These are phyloP conservation scores for Coelopa pilipes DNA, from an alignment of 2,888 invertebrate genomes.

Conservation along the genomic window DNA sequence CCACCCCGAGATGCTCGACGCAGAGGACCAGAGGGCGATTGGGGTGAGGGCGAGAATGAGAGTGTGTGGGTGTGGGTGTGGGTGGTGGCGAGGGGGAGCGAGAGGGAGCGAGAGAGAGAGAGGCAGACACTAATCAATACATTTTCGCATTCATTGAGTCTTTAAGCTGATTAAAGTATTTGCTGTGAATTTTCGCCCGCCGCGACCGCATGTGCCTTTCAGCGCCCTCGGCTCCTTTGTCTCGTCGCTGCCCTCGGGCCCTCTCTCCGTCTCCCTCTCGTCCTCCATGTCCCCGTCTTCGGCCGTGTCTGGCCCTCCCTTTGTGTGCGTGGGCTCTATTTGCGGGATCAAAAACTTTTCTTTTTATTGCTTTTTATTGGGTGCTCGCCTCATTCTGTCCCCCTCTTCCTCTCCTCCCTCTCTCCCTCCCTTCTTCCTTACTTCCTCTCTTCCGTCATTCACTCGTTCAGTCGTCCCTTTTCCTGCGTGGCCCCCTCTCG, in stretches of 20 bases:
- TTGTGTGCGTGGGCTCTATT: constrained; percentile 9
- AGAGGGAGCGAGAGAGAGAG: background rate
- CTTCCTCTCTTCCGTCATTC: background rate
- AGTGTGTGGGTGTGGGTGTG: too few species aligned
- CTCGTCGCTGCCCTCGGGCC: background rate
- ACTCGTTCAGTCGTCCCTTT: background rate
- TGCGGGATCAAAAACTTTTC: constrained; percentile 16
- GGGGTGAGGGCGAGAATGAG: too few species aligned
- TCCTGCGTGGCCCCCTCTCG: background rate
- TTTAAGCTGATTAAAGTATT: constrained; percentile 62
- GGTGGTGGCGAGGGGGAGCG: background rate
- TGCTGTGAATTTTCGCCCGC: constrained; percentile 38
- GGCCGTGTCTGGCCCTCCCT: too few species aligned
- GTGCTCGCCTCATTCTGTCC: background rate
- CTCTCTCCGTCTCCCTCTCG: background rate
- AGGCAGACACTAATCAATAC: constrained; percentile 46
- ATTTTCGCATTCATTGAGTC: constrained; percentile 49
- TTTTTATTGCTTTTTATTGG: constrained; percentile 21
- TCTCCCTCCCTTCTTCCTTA: background rate
- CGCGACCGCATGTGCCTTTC: background rate
- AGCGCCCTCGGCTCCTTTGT: too few species aligned
- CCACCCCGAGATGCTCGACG: too few species aligned
- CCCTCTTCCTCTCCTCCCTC: background rate
- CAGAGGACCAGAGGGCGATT: too few species aligned
- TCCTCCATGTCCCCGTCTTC: too few species aligned